These are phyloP conservation scores for Camptogramma bilineatum DNA, from an alignment of 2,888 invertebrate species.

Conservation along the genomic window DNA sequence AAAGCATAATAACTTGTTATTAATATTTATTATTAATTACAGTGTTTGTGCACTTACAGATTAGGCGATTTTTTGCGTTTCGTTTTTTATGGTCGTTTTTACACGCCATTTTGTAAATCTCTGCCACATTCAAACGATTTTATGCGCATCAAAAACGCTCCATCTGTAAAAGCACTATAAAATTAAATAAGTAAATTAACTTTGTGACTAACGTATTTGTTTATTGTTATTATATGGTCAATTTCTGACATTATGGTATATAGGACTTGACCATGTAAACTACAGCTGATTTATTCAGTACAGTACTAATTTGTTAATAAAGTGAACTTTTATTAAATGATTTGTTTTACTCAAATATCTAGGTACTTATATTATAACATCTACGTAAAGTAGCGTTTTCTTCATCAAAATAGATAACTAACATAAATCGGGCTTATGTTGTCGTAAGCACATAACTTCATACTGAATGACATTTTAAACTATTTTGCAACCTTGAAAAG, in stretches of 20 bases:
- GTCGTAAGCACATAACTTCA: too few species aligned
- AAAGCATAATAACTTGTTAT: slow-evolving; percentile 76
- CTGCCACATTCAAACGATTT: background rate
- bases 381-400: too few species aligned
- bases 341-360: slow-evolving; percentile 47
- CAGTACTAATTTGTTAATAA: slow-evolving; percentile 83
- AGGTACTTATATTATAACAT: too few species aligned
- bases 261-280: slow-evolving; percentile 59
- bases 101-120: background rate
- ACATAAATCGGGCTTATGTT: too few species aligned
- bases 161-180: slow-evolving; percentile 44
- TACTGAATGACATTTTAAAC: background rate
- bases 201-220: slow-evolving; percentile 75
- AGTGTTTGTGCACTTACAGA: slow-evolving; percentile 43
- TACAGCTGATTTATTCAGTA: slow-evolving; percentile 65
- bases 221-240: slow-evolving; percentile 72
- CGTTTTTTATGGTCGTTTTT: background rate
- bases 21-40: slow-evolving; percentile 84
- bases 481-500: background rate
- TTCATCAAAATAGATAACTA: too few species aligned
- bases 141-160: background rate
- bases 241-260: slow-evolving; percentile 46
- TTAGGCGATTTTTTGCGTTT: background rate
- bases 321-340: slow-evolving; percentile 71
- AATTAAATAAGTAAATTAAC: slow-evolving; percentile 61